Conservation (phyloP, 2,888 invertebrate species). For the Aspidiotus rigidus region DNA sequence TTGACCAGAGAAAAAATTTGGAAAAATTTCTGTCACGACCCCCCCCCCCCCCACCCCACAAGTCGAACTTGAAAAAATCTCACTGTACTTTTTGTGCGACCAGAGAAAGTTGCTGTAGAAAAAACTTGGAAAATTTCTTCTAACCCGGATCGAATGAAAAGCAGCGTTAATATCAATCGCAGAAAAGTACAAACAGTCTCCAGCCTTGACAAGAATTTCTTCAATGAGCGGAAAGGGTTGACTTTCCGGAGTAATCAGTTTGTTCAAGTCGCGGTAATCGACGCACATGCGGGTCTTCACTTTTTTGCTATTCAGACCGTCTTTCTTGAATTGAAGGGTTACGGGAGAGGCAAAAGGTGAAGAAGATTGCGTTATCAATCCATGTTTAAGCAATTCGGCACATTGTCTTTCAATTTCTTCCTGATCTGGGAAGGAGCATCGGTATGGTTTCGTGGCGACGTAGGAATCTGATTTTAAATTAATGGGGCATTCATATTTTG, state of each 20-base stretch:
- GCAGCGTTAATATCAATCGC: conserved; percentile 40
- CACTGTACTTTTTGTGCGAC: no score
- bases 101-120: no score
- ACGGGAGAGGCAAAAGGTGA: conserved; percentile 30
- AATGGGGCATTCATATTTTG: neutral
- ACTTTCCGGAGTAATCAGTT: neutral
- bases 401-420: conserved; percentile 23
- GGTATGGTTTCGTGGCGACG: conserved; percentile 27
- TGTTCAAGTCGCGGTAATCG: neutral
- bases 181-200: conserved; percentile 41
- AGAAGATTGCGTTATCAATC: conserved; percentile 17
- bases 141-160: neutral
- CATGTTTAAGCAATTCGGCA: conserved; percentile 6
- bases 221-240: conserved; percentile 20
- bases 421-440: conserved; percentile 21
- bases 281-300: conserved; percentile 15
- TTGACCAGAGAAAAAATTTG: no score
- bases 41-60: no score
- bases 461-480: neutral
- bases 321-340: conserved; percentile 23
- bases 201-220: conserved; percentile 36
- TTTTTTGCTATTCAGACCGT: neutral
- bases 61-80: no score
- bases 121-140: no score
- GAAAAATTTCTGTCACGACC: no score